These are phyloP conservation scores for Oscheius sp. DNA, from an alignment of 2,888 invertebrate species.

Conservation along the genomic window DNA sequence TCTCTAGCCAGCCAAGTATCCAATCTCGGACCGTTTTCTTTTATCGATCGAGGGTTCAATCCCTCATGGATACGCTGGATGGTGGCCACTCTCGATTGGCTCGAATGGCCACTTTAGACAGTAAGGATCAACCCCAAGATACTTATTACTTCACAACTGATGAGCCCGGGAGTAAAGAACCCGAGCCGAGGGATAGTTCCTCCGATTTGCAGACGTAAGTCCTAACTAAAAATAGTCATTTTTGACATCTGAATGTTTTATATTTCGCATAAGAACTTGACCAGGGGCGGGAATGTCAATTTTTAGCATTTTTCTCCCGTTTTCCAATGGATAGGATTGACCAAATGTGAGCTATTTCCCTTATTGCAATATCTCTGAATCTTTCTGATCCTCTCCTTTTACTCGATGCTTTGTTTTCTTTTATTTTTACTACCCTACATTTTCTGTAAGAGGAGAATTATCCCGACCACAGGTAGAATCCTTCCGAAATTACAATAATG, in stretches of 20 bases:
- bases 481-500: too few species aligned
- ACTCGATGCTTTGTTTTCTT: too few species aligned
- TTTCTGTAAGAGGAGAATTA: too few species aligned
- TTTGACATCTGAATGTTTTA: neutral
- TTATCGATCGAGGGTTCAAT: neutral
- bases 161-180: too few species aligned
- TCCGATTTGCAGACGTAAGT: constrained; percentile 27
- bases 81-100: constrained; percentile 39
- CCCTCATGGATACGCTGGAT: constrained; percentile 48
- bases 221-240: neutral
- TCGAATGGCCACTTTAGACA: constrained; percentile 49
- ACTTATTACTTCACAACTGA: constrained; percentile 40
- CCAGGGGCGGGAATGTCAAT: neutral
- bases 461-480: too few species aligned
- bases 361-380: too few species aligned
- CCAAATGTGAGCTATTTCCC: too few species aligned
- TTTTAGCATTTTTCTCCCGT: too few species aligned
- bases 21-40: constrained; percentile 15
- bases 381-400: too few species aligned
- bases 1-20: constrained; percentile 17
- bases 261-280: neutral
- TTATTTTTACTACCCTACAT: too few species aligned
- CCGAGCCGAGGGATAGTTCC: constrained; percentile 21
- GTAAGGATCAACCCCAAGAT: constrained; percentile 38
- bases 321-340: too few species aligned